phyloP scores from a whole-genome alignment of 2,797 vertebrate species.

The Xiphorhynchus erythropygius region DNA sequence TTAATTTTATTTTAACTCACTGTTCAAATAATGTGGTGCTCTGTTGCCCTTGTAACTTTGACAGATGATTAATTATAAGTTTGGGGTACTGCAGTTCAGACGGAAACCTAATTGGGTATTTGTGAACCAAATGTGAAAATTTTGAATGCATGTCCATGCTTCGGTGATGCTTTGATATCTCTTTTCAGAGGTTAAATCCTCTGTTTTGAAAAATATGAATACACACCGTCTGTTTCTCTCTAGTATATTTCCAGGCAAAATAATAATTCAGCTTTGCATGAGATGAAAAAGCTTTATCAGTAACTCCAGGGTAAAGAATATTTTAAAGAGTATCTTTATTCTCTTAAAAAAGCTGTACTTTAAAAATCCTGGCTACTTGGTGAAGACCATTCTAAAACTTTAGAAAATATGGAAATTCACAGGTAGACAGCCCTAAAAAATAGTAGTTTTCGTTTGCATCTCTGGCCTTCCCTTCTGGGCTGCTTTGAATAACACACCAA shows the following conservation, averaged over 20 bases:
- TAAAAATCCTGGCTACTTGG: neutral
- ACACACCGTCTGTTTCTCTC: neutral
- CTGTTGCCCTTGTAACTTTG: constrained; percentile 55
- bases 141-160: constrained; percentile 47
- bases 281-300: constrained; percentile 15
- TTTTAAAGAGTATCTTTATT: neutral
- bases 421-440: neutral
- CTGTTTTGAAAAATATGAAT: constrained; percentile 33
- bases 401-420: neutral
- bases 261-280: neutral
- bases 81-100: constrained; percentile 50
- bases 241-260: constrained; percentile 1
- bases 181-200: constrained; percentile 61
- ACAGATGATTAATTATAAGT: constrained; percentile 69
- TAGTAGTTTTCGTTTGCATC: neutral
- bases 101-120: constrained; percentile 67
- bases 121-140: constrained; percentile 62
- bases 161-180: constrained; percentile 42
- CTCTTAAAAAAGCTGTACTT: neutral
- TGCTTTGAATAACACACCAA: neutral
- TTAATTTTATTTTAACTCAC: neutral
- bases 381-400: neutral
- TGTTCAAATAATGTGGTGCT: constrained; percentile 18
- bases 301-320: neutral
- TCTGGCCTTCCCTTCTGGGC: neutral